Evolutionary conservation across 2,113 vertebrate genomes (phyloP).

Genomic region (Scalopus aquaticus): DNA sequence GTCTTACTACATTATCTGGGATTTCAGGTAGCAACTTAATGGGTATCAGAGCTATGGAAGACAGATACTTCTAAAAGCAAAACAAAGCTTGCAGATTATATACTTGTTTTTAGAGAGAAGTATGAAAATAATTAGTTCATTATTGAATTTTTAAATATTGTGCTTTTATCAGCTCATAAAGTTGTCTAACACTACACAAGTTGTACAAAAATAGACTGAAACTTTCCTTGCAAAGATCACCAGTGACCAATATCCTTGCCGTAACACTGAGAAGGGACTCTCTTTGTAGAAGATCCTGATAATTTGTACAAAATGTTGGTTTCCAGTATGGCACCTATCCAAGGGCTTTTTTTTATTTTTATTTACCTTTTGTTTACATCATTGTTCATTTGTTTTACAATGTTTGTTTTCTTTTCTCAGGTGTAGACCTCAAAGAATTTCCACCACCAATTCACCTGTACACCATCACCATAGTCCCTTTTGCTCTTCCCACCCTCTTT

Average conservation of each 20-base stretch:
- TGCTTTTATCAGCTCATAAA: not conserved
- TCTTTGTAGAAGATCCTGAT: not conserved
- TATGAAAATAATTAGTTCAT: not conserved
- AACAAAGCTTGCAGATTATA: not conserved
- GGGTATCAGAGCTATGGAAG: not conserved
- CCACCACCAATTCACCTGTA: no score
- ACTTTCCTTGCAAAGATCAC: not conserved
- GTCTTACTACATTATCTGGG: not conserved
- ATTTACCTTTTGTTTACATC: no score
- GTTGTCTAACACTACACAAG: not conserved
- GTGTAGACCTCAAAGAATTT: no score
- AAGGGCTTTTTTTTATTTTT: not conserved
- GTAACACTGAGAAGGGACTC: not conserved
- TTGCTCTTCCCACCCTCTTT: no score
- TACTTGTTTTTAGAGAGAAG: not conserved
- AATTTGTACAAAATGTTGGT: not conserved
- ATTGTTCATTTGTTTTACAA: no score
- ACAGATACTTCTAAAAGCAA: not conserved
- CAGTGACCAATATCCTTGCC: not conserved
- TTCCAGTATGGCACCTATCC: not conserved
- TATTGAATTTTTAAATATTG: not conserved
- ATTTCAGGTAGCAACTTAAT: slow-evolving; percentile 7
- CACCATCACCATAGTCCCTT: no score
- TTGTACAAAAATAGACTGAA: not conserved
- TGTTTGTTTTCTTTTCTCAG: no score